Base-by-base conservation (phyloP, 1,140 invertebrate species). In the Pissodes strobi region DNA sequence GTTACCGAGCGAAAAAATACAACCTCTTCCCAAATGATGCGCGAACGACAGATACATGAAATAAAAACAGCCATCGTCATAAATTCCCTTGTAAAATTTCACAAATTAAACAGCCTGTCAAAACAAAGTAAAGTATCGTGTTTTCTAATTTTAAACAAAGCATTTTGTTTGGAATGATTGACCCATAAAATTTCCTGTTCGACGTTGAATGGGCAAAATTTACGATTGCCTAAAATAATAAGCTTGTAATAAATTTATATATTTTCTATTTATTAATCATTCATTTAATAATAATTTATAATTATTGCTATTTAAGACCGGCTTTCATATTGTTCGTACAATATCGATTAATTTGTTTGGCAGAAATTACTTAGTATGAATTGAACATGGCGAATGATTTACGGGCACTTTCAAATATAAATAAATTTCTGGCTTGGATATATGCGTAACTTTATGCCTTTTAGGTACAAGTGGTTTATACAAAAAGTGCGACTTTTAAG, bases 71-170 rank as follows among this genome's bases (percentile, higher is more conserved):
- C 56, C 56, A 48, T 58, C 41, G 25, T 10, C 25, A 46, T 58
- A 58, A 58, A 58, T 58, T 48, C 18, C 25, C 23, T 22, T 22
- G 56, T 58, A 58, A 58, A 58, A 58, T 58, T 58, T 34, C 56
- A 58, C 23, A 58, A 58, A 58, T 58, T 58, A 58, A 58, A 58
- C 56, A 58, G 41, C 25, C 56, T 48, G 56, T 58, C 56, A 58
- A 58, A 58, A 58, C 56, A 58, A 58, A 58, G 56, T 58, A 58
- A 58, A 58, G 46, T 58, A 58, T 58, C 43, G 56, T 45, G 41
- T 58, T 58, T 58, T 58, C 56, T 58, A 58, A 58, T 46, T 58
- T 58, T 58, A 58, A 58, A 58, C 56, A 58, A 58, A 58, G 56
- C 56, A 58, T 58, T 58, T 48, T 58, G 56, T 58, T 58, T 48